These are phyloP conservation scores for Tyto alba DNA, from an alignment of 2,113 vertebrate genomes.

Conservation along the genomic window DNA sequence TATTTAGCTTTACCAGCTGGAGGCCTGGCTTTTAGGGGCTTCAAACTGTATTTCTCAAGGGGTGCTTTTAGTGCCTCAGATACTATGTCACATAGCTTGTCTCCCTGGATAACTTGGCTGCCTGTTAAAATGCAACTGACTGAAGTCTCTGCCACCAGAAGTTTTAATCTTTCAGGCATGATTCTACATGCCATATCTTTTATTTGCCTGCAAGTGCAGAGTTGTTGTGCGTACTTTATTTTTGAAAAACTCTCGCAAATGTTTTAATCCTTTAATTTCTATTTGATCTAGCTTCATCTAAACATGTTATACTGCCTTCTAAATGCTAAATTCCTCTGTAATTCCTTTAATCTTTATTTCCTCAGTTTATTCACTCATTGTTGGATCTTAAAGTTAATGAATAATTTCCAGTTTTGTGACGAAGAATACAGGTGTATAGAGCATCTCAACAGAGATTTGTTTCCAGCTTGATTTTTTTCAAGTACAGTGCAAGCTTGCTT, in stretches of 20 bases:
- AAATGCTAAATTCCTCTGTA: background rate
- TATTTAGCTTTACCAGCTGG: background rate
- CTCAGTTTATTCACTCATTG: background rate
- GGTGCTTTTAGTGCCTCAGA: background rate
- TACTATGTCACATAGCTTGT: background rate
- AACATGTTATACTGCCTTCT: background rate
- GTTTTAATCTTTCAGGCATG: slow-evolving; percentile 44
- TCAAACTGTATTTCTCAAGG: background rate
- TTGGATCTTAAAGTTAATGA: background rate
- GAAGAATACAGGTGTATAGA: background rate
- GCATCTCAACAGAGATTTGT: background rate
- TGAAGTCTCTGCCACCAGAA: slow-evolving; percentile 3
- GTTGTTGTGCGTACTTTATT: background rate
- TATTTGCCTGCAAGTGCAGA: slow-evolving; percentile 4
- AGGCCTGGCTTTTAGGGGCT: background rate
- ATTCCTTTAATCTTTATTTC: background rate
- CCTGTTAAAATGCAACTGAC: background rate
- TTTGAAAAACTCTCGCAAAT: background rate
- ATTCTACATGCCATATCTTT: slow-evolving; percentile 28
- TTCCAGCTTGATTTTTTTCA: background rate
- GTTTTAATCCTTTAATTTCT: slow-evolving; percentile 15
- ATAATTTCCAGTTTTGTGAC: background rate
- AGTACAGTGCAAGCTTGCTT: background rate
- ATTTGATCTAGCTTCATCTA: background rate
- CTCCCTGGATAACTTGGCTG: background rate